These are phyloP conservation scores for Timandra comae DNA, from an alignment of 2,888 invertebrate genomes.

Conservation along the genomic window DNA sequence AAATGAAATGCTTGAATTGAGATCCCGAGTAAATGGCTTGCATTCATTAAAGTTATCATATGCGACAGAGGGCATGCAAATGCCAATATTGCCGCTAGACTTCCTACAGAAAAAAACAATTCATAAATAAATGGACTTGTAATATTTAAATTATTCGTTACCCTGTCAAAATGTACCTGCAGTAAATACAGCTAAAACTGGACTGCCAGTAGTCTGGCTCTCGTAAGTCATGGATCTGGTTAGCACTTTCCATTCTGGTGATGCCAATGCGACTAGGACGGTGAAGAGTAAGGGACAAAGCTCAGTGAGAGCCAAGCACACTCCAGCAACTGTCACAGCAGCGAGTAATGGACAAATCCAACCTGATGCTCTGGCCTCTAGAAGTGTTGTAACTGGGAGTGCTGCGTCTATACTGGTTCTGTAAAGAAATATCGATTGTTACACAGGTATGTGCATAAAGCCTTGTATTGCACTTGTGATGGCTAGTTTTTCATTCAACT, in stretches of 20 bases:
- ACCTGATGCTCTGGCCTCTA: constrained; percentile 76
- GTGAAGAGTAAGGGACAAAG: constrained; percentile 75
- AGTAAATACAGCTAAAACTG: constrained; percentile 79
- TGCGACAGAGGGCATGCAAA: constrained; percentile 79
- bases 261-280: constrained; percentile 73
- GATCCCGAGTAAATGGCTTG: constrained; percentile 72
- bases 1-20: constrained; percentile 67
- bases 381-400: constrained; percentile 75
- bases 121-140: neutral
- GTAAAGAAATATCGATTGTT: constrained; percentile 14
- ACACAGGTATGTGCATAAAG: too few relatives aligned
- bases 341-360: constrained; percentile 79
- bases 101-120: constrained; percentile 60
- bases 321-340: constrained; percentile 76
- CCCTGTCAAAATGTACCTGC: constrained; percentile 76
- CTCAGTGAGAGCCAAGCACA: constrained; percentile 79
- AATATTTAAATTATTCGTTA: neutral
- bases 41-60: constrained; percentile 78
- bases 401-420: constrained; percentile 77
- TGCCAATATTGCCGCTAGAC: constrained; percentile 78
- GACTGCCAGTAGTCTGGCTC: constrained; percentile 78
- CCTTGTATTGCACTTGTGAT: too few relatives aligned
- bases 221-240: constrained; percentile 78
- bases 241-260: constrained; percentile 79
- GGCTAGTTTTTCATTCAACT: too few relatives aligned